A percentile compares a stretch with the other conserved stretches of the same genome.
phyloP scores from a whole-genome alignment of 1,140 invertebrate genomes.

The Drosophila littoralis region DNA sequence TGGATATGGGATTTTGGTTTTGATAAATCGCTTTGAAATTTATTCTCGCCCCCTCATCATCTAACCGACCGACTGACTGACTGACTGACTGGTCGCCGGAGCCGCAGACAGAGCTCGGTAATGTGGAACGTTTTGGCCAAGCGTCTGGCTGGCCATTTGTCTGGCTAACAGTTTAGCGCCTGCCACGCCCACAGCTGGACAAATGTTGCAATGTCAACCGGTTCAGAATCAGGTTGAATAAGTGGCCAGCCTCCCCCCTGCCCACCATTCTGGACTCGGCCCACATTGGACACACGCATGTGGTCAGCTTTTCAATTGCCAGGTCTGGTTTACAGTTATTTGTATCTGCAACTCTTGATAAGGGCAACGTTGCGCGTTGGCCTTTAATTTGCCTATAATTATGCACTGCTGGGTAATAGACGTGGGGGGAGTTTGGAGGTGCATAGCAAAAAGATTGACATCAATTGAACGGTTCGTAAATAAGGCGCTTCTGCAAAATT shows the following conservation, averaged over 20 bases:
- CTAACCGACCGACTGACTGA: conserved; percentile 4
- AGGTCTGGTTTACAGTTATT: conserved; percentile 4
- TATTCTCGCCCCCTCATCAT: conserved; percentile 31
- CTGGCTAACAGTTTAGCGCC: conserved; percentile 50
- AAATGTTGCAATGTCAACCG: conserved; percentile 46
- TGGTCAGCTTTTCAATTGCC: conserved; percentile 23
- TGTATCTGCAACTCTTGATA: conserved; percentile 9
- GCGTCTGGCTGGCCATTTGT: conserved; percentile 46
- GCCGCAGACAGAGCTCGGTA: neutral
- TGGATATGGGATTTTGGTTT: conserved; percentile 38
- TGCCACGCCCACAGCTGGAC: conserved; percentile 36
- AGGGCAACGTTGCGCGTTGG: conserved; percentile 4
- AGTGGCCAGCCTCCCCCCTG: neutral
- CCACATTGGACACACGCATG: neutral
- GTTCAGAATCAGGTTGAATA: conserved; percentile 38
- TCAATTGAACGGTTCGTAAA: conserved; percentile 27
- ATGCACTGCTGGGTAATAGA: neutral
- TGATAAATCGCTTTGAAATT: conserved; percentile 59
- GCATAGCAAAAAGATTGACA: conserved; percentile 1
- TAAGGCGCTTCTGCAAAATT: conserved; percentile 7
- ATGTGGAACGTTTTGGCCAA: conserved; percentile 28
- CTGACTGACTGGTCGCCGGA: conserved; percentile 8
- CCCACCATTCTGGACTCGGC: too few relatives aligned
- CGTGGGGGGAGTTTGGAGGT: neutral
- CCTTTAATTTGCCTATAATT: conserved; percentile 36